Base-by-base conservation (phyloP, 2,888 invertebrate species). In the Deilephila elpenor region DNA sequence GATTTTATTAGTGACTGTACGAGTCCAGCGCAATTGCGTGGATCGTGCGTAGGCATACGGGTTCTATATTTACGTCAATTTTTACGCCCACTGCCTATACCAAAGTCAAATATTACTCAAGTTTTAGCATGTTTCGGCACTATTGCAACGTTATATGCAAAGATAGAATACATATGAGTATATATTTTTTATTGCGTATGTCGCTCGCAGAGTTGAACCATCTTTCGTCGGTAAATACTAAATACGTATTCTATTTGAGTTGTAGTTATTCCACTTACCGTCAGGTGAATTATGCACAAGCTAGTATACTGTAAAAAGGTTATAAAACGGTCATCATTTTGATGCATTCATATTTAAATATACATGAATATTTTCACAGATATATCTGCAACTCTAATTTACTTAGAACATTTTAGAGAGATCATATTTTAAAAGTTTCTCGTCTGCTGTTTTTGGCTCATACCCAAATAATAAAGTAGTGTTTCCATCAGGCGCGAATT, bases 11-110 rank as follows among this genome's bases (percentile, higher is more conserved):
- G 19, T 32, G 61, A 61, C 17, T 34, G 32, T 62, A 34, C 61
- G 17, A 34, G 61, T 62, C 32, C 19, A 34, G 61, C 34, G 61
- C 61, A 62, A 59, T 19, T 34, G n/a, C 61, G 61, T 25, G 59
- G 32, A 32, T 62, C 29, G 32, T 5, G 34, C 34, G 60, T 60
- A 17, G 61, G 37, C 37, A 64, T 37, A 64, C 62, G 3, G 20
- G 62, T 64, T 64, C n/a, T n/a, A n/a, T 37, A 17, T 34, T 64
- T 11, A 37, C 37, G 64, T 20, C 4, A 20, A 44, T 44, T 44
- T 37, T 64, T 37, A 64, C 62, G 37, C 62, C 62, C 34, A 37
- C 37, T 64, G 37, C 62, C 62, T 64, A 37, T 37, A 37, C 62
- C 34, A 8, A 37, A 3, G 25, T 25, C 25, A 25, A 25, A 25